A percentile compares a stretch with the other conserved stretches of the same genome.
Conservation (phyloP, 2,113 vertebrate species). For the Cranoglanis bouderius region DNA sequence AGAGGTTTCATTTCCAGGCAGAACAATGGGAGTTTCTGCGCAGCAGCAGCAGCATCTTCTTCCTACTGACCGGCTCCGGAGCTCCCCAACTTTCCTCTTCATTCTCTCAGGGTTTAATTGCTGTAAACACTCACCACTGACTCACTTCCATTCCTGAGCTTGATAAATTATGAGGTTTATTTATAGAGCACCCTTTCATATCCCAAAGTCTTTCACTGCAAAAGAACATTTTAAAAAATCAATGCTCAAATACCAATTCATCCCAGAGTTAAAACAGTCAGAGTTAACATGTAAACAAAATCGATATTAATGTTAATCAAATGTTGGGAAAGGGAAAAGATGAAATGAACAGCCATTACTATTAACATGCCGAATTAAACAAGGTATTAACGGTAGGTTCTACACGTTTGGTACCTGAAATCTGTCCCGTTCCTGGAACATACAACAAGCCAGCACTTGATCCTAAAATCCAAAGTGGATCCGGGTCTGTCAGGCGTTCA, state of each 20-base stretch:
- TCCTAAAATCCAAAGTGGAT: neutral
- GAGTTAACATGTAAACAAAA: neutral
- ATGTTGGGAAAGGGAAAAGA: neutral
- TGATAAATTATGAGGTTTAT: neutral
- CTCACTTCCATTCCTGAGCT: neutral
- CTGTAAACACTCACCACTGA: neutral
- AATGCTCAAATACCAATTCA: neutral
- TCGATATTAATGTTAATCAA: neutral
- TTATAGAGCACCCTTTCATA: neutral
- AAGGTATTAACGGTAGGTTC: neutral
- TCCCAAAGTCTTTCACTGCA: neutral
- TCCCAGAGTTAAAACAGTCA: neutral
- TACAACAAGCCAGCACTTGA: neutral
- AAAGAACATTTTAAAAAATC: neutral
- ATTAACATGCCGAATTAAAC: neutral
- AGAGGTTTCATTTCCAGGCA: neutral
- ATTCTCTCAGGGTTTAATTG: neutral
- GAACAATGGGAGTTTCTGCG: constrained; percentile 22
- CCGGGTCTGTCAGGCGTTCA: neutral
- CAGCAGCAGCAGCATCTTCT: neutral
- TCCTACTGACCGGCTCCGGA: neutral
- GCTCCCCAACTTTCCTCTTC: neutral
- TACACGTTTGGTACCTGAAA: neutral
- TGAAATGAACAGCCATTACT: neutral
- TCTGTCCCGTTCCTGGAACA: neutral